Evolutionary conservation across 2,113 vertebrate genomes (phyloP), one percentile per base, ranked within the genome.

Genomic region (Orientallactaga bullata): DNA sequence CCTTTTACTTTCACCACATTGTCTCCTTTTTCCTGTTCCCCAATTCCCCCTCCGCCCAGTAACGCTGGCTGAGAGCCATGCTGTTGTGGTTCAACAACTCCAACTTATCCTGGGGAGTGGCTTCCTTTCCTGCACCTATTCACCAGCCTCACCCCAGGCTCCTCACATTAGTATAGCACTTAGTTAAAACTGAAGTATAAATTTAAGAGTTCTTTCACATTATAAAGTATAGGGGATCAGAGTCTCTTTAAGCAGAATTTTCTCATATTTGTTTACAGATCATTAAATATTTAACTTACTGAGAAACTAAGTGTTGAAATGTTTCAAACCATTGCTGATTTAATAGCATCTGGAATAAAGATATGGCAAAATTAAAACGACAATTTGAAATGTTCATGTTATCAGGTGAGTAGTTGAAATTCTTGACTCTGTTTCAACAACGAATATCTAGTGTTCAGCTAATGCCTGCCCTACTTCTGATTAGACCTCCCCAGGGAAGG

Each of bases 241-340:
- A 79, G 80, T 63, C 21, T 32, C 30, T 90, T 61, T 90, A 85
- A 94, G 82, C 20, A 90, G 74, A 42, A 88, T 92, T 61, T 20
- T 95, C 72, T 96, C 81, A 91, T 88, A 65, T 93, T 97, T 93
- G 73, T 94, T 96, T 93, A 95, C 35, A 96, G 78, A 94, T 93
- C 74, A 95, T 97, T 97, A 95, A 95, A 93, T 85, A 95, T 93
- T 96, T 96, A 96, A 95, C 96, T 95, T 88, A 65, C 68, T 91
- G 51, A 90, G 47, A 95, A 89, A 68, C 77, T 89, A 76, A 95
- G 88, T 90, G n/a, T 76, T 68, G 90, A 92, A 90, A 76, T 90
- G 82, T 92, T 85, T 80, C 65, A 91, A 95, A 88, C 85, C 88
- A 92, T 32, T 93, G 88, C 71, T 95, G 85, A 94, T 93, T 94